phyloP scores from a whole-genome alignment of 2,888 invertebrate genomes.

The Drepanosiphum platanoidis region DNA sequence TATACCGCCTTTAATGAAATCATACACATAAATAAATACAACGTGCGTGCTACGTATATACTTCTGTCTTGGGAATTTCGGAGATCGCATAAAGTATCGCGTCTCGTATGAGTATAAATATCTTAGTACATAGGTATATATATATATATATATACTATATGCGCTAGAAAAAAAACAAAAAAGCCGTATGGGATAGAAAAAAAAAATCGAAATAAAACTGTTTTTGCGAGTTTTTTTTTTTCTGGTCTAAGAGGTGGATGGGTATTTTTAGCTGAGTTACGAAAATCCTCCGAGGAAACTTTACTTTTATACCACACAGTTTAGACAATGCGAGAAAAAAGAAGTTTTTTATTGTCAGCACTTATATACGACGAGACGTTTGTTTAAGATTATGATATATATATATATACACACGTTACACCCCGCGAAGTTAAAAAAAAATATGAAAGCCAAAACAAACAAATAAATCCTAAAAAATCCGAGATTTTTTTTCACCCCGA shows the following conservation, averaged over 20 bases:
- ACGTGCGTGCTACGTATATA: neutral
- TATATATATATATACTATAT: no score
- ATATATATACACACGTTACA: neutral
- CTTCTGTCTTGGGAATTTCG: neutral
- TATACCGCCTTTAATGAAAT: neutral
- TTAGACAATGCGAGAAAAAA: constrained; percentile 31
- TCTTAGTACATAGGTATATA: neutral
- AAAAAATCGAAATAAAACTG: constrained; percentile 34
- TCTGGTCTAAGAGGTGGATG: neutral
- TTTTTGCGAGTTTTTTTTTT: neutral
- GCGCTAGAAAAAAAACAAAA: constrained; percentile 29
- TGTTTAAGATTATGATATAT: constrained; percentile 16
- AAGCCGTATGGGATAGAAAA: neutral
- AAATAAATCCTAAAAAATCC: neutral
- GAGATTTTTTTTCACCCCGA: neutral
- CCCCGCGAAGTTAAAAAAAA: neutral
- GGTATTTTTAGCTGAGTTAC: constrained; percentile 30
- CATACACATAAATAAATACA: neutral
- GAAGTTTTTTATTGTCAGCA: constrained; percentile 50
- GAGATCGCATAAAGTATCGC: neutral
- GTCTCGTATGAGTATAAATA: neutral
- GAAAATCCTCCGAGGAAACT: constrained; percentile 21
- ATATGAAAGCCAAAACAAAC: neutral
- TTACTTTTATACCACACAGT: constrained; percentile 35
- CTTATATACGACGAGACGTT: constrained; percentile 35